Conservation (phyloP, 2,888 invertebrate species). For the Pomacea canaliculata region DNA sequence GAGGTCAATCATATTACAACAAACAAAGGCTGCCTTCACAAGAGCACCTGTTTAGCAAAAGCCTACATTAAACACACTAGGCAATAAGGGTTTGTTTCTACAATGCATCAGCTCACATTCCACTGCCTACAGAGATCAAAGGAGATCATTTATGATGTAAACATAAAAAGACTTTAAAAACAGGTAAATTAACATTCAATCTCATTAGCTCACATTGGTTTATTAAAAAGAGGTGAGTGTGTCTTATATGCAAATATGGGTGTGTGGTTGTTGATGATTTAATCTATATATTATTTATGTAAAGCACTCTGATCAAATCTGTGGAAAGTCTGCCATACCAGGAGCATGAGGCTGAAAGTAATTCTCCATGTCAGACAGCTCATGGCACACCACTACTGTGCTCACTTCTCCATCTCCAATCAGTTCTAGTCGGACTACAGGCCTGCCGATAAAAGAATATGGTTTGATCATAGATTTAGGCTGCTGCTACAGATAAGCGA, state of each 20-base stretch:
- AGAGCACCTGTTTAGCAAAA: conserved; percentile 65
- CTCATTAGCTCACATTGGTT: too few relatives aligned
- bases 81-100: not conserved
- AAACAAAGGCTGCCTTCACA: conserved; percentile 71
- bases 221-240: too few relatives aligned
- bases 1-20: conserved; percentile 67
- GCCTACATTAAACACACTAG: not conserved
- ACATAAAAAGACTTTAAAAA: too few relatives aligned
- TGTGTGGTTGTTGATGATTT: too few relatives aligned
- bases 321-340: conserved; percentile 32
- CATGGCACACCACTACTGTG: conserved; percentile 51
- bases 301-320: too few relatives aligned
- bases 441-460: conserved; percentile 38
- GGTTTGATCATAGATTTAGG: too few relatives aligned
- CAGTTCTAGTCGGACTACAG: conserved; percentile 55
- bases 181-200: too few relatives aligned
- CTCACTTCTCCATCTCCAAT: conserved; percentile 46
- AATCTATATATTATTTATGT: too few relatives aligned
- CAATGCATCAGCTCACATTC: too few relatives aligned
- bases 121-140: too few relatives aligned
- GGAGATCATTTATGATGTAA: too few relatives aligned
- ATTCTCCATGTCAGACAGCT: conserved; percentile 67
- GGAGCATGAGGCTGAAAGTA: conserved; percentile 70
- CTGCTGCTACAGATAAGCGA: not conserved
- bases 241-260: too few relatives aligned